phyloP scores from a whole-genome alignment of 2,888 invertebrate species.

The Frankliniella intonsa region DNA sequence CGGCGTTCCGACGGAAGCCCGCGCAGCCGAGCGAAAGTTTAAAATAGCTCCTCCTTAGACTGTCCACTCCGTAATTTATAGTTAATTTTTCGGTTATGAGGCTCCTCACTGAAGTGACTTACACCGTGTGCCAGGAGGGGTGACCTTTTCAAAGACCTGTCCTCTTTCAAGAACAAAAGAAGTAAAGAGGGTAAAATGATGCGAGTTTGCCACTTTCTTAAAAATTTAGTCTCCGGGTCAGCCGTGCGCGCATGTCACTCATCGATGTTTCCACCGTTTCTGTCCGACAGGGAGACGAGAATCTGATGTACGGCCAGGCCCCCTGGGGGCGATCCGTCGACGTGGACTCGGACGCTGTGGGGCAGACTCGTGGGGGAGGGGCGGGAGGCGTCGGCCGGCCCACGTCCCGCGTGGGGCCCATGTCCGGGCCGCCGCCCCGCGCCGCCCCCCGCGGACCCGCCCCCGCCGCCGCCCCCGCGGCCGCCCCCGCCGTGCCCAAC shows the following conservation, averaged over 20 bases:
- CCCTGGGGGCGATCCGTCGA: conserved; percentile 45
- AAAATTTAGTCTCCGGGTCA: no score
- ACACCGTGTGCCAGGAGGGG: no score
- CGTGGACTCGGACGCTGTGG: neutral
- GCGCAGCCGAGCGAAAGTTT: neutral
- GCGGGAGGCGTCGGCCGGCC: neutral
- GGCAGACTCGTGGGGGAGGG: neutral
- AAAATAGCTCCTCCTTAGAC: neutral
- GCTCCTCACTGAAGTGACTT: no score
- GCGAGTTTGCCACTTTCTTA: no score
- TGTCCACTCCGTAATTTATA: neutral
- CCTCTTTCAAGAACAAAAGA: no score
- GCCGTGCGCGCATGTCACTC: neutral
- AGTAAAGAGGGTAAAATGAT: no score
- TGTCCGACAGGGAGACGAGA: conserved; percentile 47
- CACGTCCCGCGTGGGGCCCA: conserved; percentile 7
- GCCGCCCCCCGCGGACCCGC: neutral
- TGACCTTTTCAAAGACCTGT: no score
- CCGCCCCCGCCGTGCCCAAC: neutral
- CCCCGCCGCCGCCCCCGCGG: neutral
- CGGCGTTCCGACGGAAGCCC: neutral
- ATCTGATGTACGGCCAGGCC: conserved; percentile 54
- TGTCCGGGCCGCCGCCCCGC: neutral
- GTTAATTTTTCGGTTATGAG: neutral
- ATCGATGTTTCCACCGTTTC: neutral